Evolutionary conservation across 2,113 vertebrate genomes (phyloP), one percentile per base, ranked within the genome.

Genomic region (Forbesichthys papilliferus): DNA sequence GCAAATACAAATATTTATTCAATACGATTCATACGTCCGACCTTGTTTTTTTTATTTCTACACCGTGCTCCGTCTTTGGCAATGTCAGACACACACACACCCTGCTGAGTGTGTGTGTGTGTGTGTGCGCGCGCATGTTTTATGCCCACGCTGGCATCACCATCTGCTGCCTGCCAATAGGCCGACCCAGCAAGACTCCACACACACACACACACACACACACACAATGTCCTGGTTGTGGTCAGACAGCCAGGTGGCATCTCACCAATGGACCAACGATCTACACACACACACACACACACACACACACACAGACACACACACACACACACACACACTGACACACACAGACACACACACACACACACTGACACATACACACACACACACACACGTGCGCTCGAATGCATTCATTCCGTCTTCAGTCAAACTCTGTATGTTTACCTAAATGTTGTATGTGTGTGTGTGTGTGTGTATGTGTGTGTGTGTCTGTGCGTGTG

Each of bases 101-200:
- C 36, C 36, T 42, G 36, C 36, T 36, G 34, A n/a, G 58, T 14
- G 34, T 61, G 58, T 61, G 58, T 61, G 34, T 42, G 13, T 61
- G 58, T 61, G 33, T 61, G 27, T 61, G 5, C 3, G 20, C 3
- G 33, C 2, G 79, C 80, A 63, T 65, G 74, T 64, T 63, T 34
- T 42, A 48, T 79, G 81, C 73, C 67, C 86, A 84, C 69, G 66
- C 88, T 83, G 85, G 75, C 80, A 73, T 71, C 73, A 62, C 91
- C 90, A 91, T 92, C 91, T 92, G 91, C 83, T 74, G 34, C 57
- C 75, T 48, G 83, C 80, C 79, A 46, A 74, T 81, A 75, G 64
- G 83, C 80, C 78, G 47, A 63, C 84, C 64, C 81, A 84, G 78
- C 81, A 64, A 73, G 82, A 77, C 66, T 69, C 64, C 67, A 66